Evolutionary conservation across 2,888 invertebrate genomes (phyloP).

Genomic region (Melinopterus prodromus): DNA sequence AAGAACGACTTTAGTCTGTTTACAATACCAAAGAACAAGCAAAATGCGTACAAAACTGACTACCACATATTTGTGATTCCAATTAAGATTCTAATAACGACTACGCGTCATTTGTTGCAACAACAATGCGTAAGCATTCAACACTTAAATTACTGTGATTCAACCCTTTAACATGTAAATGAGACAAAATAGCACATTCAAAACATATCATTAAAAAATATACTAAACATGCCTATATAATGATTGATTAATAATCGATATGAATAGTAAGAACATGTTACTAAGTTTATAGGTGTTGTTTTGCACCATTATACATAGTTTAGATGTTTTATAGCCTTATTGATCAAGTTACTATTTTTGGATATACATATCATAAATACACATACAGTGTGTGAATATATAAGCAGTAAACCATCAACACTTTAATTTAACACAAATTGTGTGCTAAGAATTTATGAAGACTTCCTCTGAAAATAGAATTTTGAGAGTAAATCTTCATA

Average conservation of each 20-base stretch:
- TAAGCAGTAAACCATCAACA: no score
- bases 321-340: not conserved
- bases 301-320: not conserved
- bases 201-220: not conserved
- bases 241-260: not conserved
- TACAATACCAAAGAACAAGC: no score
- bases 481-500: no score
- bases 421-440: no score
- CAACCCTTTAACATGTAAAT: not conserved
- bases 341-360: not conserved
- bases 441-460: no score
- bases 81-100: not conserved
- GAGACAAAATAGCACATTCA: not conserved
- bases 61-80: no score
- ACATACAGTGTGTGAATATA: no score
- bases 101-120: not conserved
- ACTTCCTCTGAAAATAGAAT: no score
- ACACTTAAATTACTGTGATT: not conserved
- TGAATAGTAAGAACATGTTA: not conserved
- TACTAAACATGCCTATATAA: no score
- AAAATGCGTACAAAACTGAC: no score
- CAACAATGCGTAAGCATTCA: not conserved
- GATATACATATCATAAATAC: no score
- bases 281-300: not conserved
- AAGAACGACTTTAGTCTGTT: no score